Evolutionary conservation across 2,888 invertebrate genomes (phyloP), one percentile per base, ranked within the genome.

Genomic region (Nomada hirtipes): DNA sequence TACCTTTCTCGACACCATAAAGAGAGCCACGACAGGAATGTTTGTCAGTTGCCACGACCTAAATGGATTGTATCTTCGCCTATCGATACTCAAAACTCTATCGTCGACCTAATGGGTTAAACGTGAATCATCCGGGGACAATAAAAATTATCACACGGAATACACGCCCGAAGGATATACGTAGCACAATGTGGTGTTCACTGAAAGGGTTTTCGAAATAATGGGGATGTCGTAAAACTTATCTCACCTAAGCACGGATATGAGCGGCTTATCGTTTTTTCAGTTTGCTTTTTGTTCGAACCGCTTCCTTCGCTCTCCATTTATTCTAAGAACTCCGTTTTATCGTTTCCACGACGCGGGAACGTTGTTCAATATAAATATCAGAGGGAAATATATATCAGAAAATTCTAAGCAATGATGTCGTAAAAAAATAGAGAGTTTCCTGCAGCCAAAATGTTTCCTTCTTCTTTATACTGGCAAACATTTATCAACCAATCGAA

Each of bases 211-310:
- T 73, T 26, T 26, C 4, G 67, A 70, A 67, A 70, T 71, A 81
- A 81, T 67, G 81, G 83, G 59, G 9, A 53, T n/a, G 69, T 80
- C 80, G 73, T 83, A 83, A 83, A 83, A 67, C 70, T 83, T 83
- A 83, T 83, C 83, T 83, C 18, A 15, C 26, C n/a, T 52, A 53
- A 74, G 53, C 73, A 74, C 15, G 57, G 70, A 74, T 76, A 77
- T 29, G 68, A 65, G 9, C 75, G 50, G 20, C 60, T 83, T 83
- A 82, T 83, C 82, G 71, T 53, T 18, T 57, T 10, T 55, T 59
- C 26, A 47, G 76, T 80, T 72, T 52, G 68, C 71, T 70, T 59
- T 69, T 59, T 63, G 44, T 55, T 68, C 36, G 36, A 36, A 36
- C 36, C 36, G 36, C 36, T 36, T 36, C 36, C 7, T 36, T 36